These are phyloP conservation scores for Lepeophtheirus salmonis DNA, from an alignment of 1,140 invertebrate genomes.

Conservation along the genomic window DNA sequence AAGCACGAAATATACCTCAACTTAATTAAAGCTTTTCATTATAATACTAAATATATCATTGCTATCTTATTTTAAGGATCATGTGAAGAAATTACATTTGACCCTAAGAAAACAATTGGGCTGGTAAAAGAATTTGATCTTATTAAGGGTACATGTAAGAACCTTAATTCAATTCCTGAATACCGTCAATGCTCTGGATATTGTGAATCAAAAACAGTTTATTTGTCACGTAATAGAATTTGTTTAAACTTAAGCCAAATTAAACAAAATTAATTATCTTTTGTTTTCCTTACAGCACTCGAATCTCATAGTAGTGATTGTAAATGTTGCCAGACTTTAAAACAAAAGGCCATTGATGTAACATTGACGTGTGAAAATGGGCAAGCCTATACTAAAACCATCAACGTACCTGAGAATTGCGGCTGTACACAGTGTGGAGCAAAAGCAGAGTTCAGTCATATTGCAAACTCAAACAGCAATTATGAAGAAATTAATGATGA, in stretches of 20 bases:
- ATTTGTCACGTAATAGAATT: neutral
- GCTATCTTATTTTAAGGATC: neutral
- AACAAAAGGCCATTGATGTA: neutral
- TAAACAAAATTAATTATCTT: neutral
- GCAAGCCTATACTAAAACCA: neutral
- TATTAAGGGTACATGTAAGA: neutral
- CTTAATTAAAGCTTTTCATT: neutral
- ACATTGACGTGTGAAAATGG: neutral
- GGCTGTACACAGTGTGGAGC: neutral
- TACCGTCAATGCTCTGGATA: conserved; percentile 1
- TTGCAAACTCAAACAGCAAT: too few species aligned
- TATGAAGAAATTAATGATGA: neutral
- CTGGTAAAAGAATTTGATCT: neutral
- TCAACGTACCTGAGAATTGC: neutral
- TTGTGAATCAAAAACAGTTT: neutral
- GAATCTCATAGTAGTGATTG: neutral
- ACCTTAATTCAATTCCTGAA: neutral
- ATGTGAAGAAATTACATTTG: neutral
- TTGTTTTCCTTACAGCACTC: neutral
- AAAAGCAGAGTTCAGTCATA: neutral
- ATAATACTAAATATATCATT: too few species aligned
- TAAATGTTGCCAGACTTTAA: conserved; percentile 6
- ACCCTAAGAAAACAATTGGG: neutral
- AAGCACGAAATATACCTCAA: neutral
- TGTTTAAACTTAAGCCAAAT: neutral